Evolutionary conservation across 1,140 invertebrate species (phyloP).

Genomic region (Battus philenor): DNA sequence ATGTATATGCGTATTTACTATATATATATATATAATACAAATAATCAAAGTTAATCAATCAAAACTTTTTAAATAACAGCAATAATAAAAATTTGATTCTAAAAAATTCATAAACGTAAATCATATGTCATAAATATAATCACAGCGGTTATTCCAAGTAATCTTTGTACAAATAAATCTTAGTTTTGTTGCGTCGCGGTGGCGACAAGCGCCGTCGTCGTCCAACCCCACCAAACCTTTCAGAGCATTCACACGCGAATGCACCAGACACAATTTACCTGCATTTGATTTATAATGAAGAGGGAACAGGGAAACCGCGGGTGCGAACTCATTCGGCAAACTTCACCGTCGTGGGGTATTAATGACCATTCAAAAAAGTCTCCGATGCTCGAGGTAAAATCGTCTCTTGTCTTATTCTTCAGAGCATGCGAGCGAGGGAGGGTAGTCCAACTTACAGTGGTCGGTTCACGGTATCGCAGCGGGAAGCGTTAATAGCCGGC

Average conservation of each 20-base stretch:
- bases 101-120: too few relatives aligned
- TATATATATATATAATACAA: too few relatives aligned
- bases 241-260: conserved; percentile 45
- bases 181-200: conserved; percentile 2
- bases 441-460: conserved; percentile 31
- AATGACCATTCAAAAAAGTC: conserved; percentile 30
- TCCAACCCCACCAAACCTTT: conserved; percentile 29
- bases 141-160: too few relatives aligned
- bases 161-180: background rate
- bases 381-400: conserved; percentile 18
- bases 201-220: conserved; percentile 24
- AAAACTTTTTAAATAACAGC: too few relatives aligned
- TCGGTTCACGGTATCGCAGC: conserved; percentile 42
- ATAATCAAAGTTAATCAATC: too few relatives aligned
- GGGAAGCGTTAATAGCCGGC: conserved; percentile 47
- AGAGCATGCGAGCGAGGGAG: conserved; percentile 4
- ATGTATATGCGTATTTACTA: too few relatives aligned
- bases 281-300: conserved; percentile 71
- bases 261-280: conserved; percentile 57
- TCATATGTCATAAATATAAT: too few relatives aligned
- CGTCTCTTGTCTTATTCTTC: background rate
- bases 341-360: conserved; percentile 34
- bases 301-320: conserved; percentile 53
- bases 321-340: conserved; percentile 57
- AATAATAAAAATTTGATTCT: too few relatives aligned